Conservation (phyloP, 1,140 invertebrate genomes). For the Nasonia vitripennis region DNA sequence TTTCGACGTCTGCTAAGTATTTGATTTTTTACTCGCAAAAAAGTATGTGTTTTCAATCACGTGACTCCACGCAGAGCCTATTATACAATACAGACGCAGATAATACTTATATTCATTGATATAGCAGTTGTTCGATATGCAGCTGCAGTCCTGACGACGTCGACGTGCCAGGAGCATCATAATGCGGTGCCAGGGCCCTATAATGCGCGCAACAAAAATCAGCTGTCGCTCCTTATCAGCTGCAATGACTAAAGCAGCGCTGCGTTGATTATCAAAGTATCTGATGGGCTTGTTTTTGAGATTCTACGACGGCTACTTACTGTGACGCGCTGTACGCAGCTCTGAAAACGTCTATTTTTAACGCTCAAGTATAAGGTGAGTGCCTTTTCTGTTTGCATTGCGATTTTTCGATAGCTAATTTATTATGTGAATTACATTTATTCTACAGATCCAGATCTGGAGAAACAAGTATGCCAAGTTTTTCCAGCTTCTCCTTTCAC, state of each 20-base stretch:
- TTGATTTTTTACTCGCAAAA: no score
- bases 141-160: no score
- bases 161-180: neutral
- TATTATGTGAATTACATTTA: neutral
- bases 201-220: neutral
- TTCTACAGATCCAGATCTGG: neutral
- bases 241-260: neutral
- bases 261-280: no score
- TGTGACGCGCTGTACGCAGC: no score
- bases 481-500: slow-evolving; percentile 12
- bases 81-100: no score
- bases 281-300: neutral
- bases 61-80: no score
- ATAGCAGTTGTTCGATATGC: no score
- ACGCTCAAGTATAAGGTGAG: neutral
- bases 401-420: neutral
- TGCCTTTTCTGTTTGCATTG: neutral
- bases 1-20: no score
- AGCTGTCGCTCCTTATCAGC: neutral
- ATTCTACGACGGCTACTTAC: neutral
- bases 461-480: slow-evolving; percentile 7
- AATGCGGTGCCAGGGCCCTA: neutral
- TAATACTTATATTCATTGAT: neutral
- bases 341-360: neutral
- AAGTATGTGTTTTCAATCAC: no score